Base-by-base conservation (phyloP, 1,140 invertebrate species). In the Heliconius congener region DNA sequence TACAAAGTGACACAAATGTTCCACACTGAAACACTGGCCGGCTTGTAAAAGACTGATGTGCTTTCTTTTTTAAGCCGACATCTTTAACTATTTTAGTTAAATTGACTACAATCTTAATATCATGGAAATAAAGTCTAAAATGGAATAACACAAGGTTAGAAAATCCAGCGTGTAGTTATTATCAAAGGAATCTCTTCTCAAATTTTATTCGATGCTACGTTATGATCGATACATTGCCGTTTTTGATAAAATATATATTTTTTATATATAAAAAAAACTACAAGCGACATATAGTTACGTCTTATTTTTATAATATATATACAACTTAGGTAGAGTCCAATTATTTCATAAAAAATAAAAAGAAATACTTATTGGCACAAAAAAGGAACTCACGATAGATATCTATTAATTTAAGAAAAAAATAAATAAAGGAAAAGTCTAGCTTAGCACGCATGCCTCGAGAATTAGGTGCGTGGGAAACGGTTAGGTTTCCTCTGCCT, bases 201-300 rank as follows among this genome's bases (percentile, higher is more conserved):
- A 74, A 74, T 70, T 57, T 77, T 55, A 80, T 71, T 77, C 16
- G 39, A 77, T 30, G 66, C 50, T 78, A 66, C 72, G 74, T 83
- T 71, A 37, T 72, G 11, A 30, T 42, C 18, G 27, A 70, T 86
- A 77, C 85, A 86, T 81, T 81, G 81, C 76, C 73, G 39, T 39
- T 42, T 78, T 27, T 30, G 2, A 27, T 11, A n/a, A 4, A 1
- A 23, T 30, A 79, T 73, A 18, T 73, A 72, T 19, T 55, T n/a
- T 74, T 30, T 13, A 73, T 13, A 8, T 34, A 34, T 34, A 5
- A 34, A 34, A 34, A 34, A 34, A 2, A 3, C 34, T 37, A 37
- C 6, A 37, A 37, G 6, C 6, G 34, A 37, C 34, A 37, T 37
- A 37, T 34, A 34, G 34, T 34, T 34, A 34, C 0, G 0, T 34